A percentile compares a stretch with the other conserved stretches of the same genome.
Conservation (phyloP, 30 jellyfish, hydroid and myxozoan genomes). For the Cassiopea xamachana region DNA sequence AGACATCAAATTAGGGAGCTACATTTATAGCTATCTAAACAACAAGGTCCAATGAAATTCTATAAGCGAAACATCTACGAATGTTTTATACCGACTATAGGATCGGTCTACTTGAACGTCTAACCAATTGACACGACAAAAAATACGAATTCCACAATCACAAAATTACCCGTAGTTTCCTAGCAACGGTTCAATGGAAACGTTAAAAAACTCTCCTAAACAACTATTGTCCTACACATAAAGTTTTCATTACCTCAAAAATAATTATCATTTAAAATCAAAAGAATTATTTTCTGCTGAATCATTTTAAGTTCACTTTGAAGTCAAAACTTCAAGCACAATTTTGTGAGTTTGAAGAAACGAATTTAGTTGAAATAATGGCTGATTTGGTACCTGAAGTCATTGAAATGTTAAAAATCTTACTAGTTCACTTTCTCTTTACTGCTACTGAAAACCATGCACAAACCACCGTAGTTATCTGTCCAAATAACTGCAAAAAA, state of each 20-base stretch:
- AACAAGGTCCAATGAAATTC: background rate
- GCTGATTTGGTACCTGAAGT: constrained; percentile 1
- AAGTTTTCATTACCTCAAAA: constrained; percentile 34
- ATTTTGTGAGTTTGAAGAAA: constrained; percentile 1
- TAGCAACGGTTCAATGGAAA: constrained; percentile 2
- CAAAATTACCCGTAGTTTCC: constrained; percentile 1
- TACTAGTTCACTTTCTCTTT: background rate
- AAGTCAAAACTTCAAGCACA: constrained; percentile 33
- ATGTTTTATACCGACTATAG: background rate
- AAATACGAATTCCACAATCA: background rate
- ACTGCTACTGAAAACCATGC: background rate
- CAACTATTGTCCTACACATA: background rate
- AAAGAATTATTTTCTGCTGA: constrained; percentile 12
- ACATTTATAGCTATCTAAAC: background rate
- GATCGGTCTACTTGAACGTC: background rate
- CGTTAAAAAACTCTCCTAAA: constrained; percentile 26
- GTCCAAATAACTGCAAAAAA: background rate
- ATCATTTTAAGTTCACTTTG: constrained; percentile 49
- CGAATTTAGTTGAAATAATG: background rate
- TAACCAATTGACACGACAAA: background rate
- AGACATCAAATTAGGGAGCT: background rate
- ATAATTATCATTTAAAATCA: constrained; percentile 32
- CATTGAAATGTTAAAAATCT: constrained; percentile 9
- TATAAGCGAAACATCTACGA: background rate
- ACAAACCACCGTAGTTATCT: background rate